Evolutionary conservation across 2,888 invertebrate genomes (phyloP), one percentile per base, ranked within the genome.

Genomic region (Diabrotica balteata): DNA sequence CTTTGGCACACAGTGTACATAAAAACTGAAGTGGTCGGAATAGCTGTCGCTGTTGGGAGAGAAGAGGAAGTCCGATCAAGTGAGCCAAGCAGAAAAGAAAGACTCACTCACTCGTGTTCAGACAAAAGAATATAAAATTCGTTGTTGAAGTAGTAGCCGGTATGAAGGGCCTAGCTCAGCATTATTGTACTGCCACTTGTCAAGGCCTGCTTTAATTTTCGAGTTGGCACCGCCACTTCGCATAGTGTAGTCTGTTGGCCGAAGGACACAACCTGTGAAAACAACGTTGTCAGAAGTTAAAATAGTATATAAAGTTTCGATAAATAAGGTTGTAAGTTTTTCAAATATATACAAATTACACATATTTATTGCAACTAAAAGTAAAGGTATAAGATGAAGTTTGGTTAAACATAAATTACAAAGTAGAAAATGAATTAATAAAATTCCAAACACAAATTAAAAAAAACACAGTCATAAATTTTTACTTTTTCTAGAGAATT

Each of bases 111-210:
- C 77, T 78, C 80, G 76, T 79, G 80, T 77, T 77, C 77, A 75
- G 74, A 81, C 80, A 80, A 81, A 79, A 78, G 80, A 79, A 77
- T 78, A 75, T 77, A 76, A 79, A 80, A 81, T 80, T 78, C 79
- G 79, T 46, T 59, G 64, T 67, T 58, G 62, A 59, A 63, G 67
- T 59, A 65, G 59, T 65, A 67, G 68, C 74, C 70, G 68, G 74
- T 58, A 58, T 79, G 78, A 79, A 80, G 80, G 76, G 70, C 50
- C 70, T 70, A 47, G 67, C 79, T 80, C 79, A 79, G 79, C 79
- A 77, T 74, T 75, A 77, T 77, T 76, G 75, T 76, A 75, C 76
- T 77, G 77, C 77, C 78, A 78, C 75, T 78, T 77, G 79, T 78
- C 78, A 77, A 79, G 77, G 45, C 59, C 53, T 59, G 59, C 63